phyloP scores from a whole-genome alignment of 2,797 vertebrate genomes.

The Adelosebastes latens region DNA sequence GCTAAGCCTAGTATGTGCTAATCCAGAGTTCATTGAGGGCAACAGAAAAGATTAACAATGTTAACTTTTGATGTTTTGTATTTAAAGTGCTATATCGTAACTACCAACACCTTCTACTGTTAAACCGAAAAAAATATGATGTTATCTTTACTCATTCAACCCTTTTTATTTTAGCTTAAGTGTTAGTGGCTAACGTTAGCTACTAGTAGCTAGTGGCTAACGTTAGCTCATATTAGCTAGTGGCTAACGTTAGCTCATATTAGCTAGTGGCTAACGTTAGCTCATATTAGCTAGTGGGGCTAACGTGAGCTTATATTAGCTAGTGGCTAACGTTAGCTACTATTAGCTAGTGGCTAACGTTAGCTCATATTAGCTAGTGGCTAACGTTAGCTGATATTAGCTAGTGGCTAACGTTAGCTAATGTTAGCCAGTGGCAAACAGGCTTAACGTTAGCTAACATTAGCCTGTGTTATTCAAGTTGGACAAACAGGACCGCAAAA shows the following conservation, averaged over 20 bases:
- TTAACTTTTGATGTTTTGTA: neutral
- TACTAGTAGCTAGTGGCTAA: conserved; percentile 1
- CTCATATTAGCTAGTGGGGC: neutral
- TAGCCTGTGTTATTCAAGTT: conserved; percentile 19
- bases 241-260: neutral
- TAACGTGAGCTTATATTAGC: neutral
- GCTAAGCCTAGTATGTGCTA: conserved; percentile 51
- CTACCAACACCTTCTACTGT: accelerated
- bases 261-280: conserved; percentile 13
- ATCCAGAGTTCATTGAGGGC: conserved; percentile 43
- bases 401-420: neutral
- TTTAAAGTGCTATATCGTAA: accelerated
- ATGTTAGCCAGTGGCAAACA: conserved; percentile 1
- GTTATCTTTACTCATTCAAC: conserved; percentile 9
- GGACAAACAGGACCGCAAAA: conserved; percentile 2
- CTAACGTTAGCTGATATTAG: neutral
- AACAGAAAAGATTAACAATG: neutral
- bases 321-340: conserved; percentile 9
- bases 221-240: neutral
- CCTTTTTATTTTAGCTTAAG: conserved; percentile 15
- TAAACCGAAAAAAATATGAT: neutral
- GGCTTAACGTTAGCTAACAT: conserved; percentile 29
- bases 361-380: neutral
- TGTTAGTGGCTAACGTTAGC: conserved; percentile 11
- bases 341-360: neutral